Evolutionary conservation across 2,888 invertebrate genomes (phyloP).

Genomic region (Trissolcus japonicus): DNA sequence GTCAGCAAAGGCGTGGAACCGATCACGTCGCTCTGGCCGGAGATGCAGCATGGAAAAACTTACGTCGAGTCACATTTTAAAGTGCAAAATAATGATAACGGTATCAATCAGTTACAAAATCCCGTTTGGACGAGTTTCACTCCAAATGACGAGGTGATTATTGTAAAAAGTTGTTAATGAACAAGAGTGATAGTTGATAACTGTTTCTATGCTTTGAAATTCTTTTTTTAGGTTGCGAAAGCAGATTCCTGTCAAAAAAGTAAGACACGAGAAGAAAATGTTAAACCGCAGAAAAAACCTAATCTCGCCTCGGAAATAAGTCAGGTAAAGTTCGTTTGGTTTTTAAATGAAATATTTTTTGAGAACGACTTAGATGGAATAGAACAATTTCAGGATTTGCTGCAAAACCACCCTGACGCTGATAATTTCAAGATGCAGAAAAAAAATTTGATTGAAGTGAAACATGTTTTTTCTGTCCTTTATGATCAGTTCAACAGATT

Average conservation of each 20-base stretch:
- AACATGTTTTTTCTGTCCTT: constrained; percentile 65
- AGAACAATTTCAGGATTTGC: not conserved
- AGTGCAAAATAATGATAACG: constrained; percentile 7
- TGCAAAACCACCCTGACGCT: not conserved
- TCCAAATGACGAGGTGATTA: not conserved
- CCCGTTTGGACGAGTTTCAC: constrained; percentile 19
- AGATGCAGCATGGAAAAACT: constrained; percentile 41
- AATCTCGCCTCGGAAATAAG: not conserved
- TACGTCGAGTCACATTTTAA: not conserved
- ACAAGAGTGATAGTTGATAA: not conserved
- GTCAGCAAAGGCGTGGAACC: constrained; percentile 67
- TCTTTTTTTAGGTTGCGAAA: too few species aligned
- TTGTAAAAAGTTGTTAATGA: not conserved
- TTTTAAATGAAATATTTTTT: not conserved
- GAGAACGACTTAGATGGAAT: not conserved
- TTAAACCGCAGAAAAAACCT: too few species aligned
- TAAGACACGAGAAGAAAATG: too few species aligned
- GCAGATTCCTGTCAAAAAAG: too few species aligned
- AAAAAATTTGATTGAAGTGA: constrained; percentile 61
- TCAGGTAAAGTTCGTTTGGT: not conserved
- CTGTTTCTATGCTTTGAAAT: too few species aligned
- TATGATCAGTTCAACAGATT: constrained; percentile 69
- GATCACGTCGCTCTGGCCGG: constrained; percentile 62
- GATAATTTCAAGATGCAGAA: not conserved
- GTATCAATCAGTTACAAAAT: constrained; percentile 11